Percentiles rank a stretch among this genome's conserved stretches.
Conservation (phyloP, 2,113 vertebrate species). For the Macrotis lagotis region DNA sequence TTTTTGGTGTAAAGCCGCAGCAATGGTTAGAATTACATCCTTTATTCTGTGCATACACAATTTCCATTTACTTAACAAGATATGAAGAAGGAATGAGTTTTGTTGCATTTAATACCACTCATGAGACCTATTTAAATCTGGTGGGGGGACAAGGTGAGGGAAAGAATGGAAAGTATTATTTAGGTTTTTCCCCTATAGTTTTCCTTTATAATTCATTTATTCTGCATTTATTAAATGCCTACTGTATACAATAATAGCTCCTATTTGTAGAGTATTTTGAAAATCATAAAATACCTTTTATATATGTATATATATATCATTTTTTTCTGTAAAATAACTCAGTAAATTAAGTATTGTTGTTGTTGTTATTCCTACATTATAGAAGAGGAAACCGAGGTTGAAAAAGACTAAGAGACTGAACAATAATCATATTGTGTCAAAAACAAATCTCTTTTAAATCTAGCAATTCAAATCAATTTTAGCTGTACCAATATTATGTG, state of each 20-base stretch:
- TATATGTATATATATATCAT: neutral
- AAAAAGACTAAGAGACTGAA: neutral
- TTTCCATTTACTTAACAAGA: neutral
- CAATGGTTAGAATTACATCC: neutral
- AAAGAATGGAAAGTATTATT: neutral
- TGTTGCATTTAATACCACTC: neutral
- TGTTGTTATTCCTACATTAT: neutral
- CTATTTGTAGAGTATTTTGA: neutral
- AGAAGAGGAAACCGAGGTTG: neutral
- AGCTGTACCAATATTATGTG: neutral
- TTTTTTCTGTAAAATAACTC: neutral
- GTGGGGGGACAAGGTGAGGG: neutral
- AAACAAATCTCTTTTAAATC: neutral
- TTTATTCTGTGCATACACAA: neutral
- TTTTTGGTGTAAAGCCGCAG: neutral
- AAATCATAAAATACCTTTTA: neutral
- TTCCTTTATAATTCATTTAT: neutral
- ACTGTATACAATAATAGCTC: neutral
- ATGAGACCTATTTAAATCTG: neutral
- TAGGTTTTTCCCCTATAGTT: neutral
- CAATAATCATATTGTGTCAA: neutral
- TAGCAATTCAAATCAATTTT: slow-evolving; percentile 1
- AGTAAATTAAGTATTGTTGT: neutral
- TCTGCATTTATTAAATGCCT: neutral
- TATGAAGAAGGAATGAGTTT: neutral